These are phyloP conservation scores for Ostrea edulis DNA, from an alignment of 1,140 invertebrate species.

Conservation along the genomic window DNA sequence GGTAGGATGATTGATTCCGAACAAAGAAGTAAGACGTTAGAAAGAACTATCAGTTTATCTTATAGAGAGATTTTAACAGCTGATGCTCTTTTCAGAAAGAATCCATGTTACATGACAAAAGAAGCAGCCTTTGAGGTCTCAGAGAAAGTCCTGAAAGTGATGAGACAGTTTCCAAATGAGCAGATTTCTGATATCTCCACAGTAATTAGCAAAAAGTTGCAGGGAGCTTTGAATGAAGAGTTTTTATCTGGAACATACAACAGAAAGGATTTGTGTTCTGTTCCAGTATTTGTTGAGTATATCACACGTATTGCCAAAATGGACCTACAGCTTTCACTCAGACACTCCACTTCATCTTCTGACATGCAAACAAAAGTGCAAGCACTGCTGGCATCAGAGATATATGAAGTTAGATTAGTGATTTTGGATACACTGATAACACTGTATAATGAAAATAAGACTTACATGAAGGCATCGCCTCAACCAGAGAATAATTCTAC, in stretches of 20 bases:
- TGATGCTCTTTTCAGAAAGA: conserved; percentile 38
- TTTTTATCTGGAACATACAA: background rate
- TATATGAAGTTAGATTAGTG: conserved; percentile 65
- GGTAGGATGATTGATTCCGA: conserved; percentile 33
- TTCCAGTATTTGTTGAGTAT: conserved; percentile 30
- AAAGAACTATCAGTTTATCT: no score
- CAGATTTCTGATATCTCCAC: background rate
- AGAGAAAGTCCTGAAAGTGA: background rate
- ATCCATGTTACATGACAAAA: conserved; percentile 52
- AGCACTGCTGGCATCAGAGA: conserved; percentile 49
- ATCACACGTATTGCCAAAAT: background rate
- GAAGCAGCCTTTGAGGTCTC: conserved; percentile 53
- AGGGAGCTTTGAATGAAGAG: background rate
- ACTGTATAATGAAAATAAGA: background rate
- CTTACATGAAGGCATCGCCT: background rate
- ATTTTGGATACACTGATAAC: conserved; percentile 50
- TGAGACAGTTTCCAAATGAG: background rate
- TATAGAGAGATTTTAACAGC: no score
- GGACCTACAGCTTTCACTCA: background rate
- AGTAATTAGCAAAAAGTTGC: background rate
- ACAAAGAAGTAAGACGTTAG: no score
- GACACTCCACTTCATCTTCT: background rate
- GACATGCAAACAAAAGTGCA: conserved; percentile 12
- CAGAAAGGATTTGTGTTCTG: background rate
- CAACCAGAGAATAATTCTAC: background rate